Evolutionary conservation across 2,888 invertebrate genomes (phyloP), one percentile per base, ranked within the genome.

Genomic region (Lasiommata megera): DNA sequence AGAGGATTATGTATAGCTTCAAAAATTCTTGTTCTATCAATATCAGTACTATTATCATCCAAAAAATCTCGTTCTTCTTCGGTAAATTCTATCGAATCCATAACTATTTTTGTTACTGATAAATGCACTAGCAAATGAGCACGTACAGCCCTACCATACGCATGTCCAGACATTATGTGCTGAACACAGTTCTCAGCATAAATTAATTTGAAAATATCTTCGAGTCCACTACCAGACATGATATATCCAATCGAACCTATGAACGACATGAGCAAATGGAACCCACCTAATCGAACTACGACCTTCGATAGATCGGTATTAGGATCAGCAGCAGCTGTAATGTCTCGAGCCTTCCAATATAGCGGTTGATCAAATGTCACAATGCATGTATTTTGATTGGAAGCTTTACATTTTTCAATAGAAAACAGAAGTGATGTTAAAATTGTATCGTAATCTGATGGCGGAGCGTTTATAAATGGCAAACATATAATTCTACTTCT

Each of bases 181-280:
- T 77, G 74, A n/a, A 73, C 62, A 14, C 73, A 77, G 52, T 69
- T 65, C 54, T 67, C 14, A 50, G 75, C 73, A 65, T 67, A 71
- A 11, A 70, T 66, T 37, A 29, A 38, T 17, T 34, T 44, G 3
- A 66, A 46, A n/a, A 54, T 56, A 58, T 71, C 71, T 34, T 64
- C 65, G 5, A 72, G 48, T 8, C 69, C 71, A 65, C 62, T 78
- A 6, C 14, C 38, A 8, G 6, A 8, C 38, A 38, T 38, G 16
- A 38, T 38, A 67, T 66, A 60, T 18, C 79, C 79, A 43, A 80
- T 68, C 41, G 65, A 36, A 53, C 75, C 73, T 43, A 79, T 52
- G 56, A 71, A 81, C 1, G 66, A 68, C 70, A 70, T 72, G 28
- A 71, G 48, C 66, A 77, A 56, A 70, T 80, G 76, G 68, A 79